These are phyloP conservation scores for Parnassius orleans DNA, from an alignment of 2,888 invertebrate species.

Conservation along the genomic window DNA sequence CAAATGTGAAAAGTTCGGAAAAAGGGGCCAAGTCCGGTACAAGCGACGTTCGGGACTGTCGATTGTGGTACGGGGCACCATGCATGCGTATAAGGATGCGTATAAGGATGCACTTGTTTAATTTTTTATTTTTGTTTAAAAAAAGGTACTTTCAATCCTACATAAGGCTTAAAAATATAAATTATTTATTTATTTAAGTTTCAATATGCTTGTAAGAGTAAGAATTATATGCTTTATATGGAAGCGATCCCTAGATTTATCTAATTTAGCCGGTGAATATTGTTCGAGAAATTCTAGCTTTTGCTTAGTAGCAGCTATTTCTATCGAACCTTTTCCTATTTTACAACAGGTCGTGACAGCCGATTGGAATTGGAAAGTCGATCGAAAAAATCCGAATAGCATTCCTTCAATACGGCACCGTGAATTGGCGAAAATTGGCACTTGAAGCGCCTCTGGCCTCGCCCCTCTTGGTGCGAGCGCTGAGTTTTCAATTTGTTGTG, in stretches of 20 bases:
- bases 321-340: conserved; percentile 18
- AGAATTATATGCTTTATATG: neutral
- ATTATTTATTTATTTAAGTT: too few species aligned
- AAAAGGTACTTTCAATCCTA: too few species aligned
- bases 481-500: conserved; percentile 8
- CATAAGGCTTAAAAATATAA: too few species aligned
- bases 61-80: too few species aligned
- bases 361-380: conserved; percentile 23
- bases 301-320: conserved; percentile 2
- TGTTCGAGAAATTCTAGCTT: neutral
- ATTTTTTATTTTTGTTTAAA: too few species aligned
- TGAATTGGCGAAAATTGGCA: conserved; percentile 51
- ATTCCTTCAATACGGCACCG: conserved; percentile 42
- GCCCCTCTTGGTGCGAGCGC: neutral
- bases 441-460: conserved; percentile 28
- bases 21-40: too few species aligned
- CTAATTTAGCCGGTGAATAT: conserved; percentile 1
- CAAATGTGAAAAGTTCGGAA: too few species aligned
- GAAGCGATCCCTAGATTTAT: neutral
- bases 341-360: conserved; percentile 15
- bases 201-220: too few species aligned
- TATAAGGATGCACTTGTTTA: too few species aligned
- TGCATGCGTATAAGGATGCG: too few species aligned
- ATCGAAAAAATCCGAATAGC: conserved; percentile 33
- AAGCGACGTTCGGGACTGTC: too few species aligned